These are phyloP conservation scores for Anguilla megastoma DNA, from an alignment of 2,797 vertebrate genomes.

Conservation along the genomic window DNA sequence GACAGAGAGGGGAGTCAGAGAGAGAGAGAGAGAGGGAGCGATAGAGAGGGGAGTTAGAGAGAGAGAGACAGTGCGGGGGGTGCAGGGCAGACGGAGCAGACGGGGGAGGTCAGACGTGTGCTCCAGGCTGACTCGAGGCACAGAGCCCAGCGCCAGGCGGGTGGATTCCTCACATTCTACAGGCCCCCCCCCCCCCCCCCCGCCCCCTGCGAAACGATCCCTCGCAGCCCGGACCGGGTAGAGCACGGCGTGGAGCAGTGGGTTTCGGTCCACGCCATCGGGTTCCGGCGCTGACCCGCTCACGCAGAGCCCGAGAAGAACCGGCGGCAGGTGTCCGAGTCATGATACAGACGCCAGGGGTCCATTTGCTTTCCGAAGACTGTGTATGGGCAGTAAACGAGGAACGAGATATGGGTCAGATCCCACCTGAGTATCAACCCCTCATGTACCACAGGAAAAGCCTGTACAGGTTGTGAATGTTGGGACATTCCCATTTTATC, in stretches of 20 bases:
- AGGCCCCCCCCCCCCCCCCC: constrained; percentile 13
- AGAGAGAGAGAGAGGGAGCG: constrained; percentile 6
- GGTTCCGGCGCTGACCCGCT: background rate
- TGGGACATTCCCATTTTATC: too few species aligned
- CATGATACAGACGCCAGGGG: too few species aligned
- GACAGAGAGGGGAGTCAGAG: background rate
- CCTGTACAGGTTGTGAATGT: background rate
- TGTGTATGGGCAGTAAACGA: background rate
- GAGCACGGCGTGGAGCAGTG: constrained; percentile 48
- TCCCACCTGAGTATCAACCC: background rate
- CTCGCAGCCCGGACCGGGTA: constrained; percentile 32
- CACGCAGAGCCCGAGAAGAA: background rate
- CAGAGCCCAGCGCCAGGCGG: constrained; percentile 9
- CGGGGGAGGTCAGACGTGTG: constrained; percentile 39
- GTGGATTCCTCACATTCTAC: constrained; percentile 46
- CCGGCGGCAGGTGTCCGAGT: background rate
- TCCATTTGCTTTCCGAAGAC: background rate
- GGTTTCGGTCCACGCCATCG: constrained; percentile 53
- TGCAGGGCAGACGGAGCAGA: constrained; percentile 20
- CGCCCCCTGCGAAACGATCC: constrained; percentile 29
- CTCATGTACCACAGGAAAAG: background rate
- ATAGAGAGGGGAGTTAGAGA: too few species aligned
- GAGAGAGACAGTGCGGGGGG: background rate
- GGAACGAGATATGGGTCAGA: background rate
- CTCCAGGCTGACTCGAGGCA: background rate